A percentile compares a stretch with the other conserved stretches of the same genome.
These are phyloP conservation scores for Heteropelma amictum DNA, from an alignment of 2,888 invertebrate genomes.

Conservation along the genomic window DNA sequence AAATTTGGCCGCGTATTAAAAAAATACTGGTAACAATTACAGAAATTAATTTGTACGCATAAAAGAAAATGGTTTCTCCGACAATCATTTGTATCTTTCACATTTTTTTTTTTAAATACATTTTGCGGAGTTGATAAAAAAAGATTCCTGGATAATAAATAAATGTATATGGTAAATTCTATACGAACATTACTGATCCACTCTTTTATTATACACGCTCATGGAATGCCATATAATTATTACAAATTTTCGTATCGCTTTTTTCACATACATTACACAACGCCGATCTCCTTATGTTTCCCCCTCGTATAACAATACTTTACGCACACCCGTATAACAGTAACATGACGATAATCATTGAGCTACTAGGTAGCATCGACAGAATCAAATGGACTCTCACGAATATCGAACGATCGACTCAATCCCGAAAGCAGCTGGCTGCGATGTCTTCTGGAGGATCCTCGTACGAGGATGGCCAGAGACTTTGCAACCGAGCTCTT, in stretches of 20 bases:
- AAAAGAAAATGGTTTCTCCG: too few species aligned
- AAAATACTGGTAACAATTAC: too few species aligned
- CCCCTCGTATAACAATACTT: slow-evolving; percentile 53
- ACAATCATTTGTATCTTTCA: too few species aligned
- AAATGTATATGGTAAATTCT: background rate
- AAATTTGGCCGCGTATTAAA: too few species aligned
- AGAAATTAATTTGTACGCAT: too few species aligned
- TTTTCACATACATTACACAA: slow-evolving; percentile 40
- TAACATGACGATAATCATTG: slow-evolving; percentile 57
- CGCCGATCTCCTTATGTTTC: slow-evolving; percentile 1
- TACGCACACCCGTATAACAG: slow-evolving; percentile 52
- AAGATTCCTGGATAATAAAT: background rate
- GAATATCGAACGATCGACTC: slow-evolving; percentile 2
- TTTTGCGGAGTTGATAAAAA: too few species aligned
- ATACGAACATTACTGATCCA: slow-evolving; percentile 38
- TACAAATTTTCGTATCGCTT: slow-evolving; percentile 24
- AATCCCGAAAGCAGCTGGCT: slow-evolving; percentile 10
- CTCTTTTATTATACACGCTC: slow-evolving; percentile 54
- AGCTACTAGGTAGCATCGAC: slow-evolving; percentile 11
- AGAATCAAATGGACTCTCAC: slow-evolving; percentile 16
- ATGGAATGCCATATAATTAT: slow-evolving; percentile 56
- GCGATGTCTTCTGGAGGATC: slow-evolving; percentile 58
- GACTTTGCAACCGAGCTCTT: slow-evolving; percentile 44
- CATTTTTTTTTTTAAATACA: too few species aligned
- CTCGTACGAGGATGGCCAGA: slow-evolving; percentile 61